Evolutionary conservation across 2,888 invertebrate species (phyloP), one percentile per base, ranked within the genome.

Genomic region (Nemurella pictetii): DNA sequence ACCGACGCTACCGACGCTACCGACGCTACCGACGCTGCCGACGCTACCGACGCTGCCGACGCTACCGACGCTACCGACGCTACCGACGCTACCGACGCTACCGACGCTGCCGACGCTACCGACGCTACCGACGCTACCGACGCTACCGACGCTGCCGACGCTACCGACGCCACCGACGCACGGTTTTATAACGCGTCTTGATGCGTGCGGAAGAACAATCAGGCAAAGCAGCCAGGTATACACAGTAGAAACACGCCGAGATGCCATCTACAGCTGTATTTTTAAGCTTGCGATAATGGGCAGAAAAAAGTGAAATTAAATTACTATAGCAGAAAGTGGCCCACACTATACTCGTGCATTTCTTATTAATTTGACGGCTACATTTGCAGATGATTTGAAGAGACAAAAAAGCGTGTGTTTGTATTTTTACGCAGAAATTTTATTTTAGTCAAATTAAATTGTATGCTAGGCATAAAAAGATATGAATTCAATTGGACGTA

Each of bases 401-500:
- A n/a, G n/a, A n/a, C n/a, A n/a, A n/a, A n/a, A n/a, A n/a, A n/a
- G n/a, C n/a, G n/a, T n/a, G n/a, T n/a, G n/a, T n/a, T n/a, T n/a
- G n/a, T n/a, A n/a, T n/a, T n/a, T n/a, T n/a, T n/a, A n/a, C n/a
- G n/a, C n/a, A n/a, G n/a, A n/a, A n/a, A n/a, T n/a, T n/a, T n/a
- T n/a, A n/a, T n/a, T n/a, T n/a, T n/a, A 80, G 35, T 80, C 4
- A 80, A 80, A 80, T 78, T 78, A 78, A 12, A 80, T 80, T 80
- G n/a, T 32, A 80, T 35, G 1, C 30, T n/a, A 9, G 55, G 15
- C 80, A 32, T 32, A 80, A 32, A 32, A 28, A 29, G 78, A 25
- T 26, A 75, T 75, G 26, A 4, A 27, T 36, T 9, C 36, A 15
- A 36, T 36, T 7, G 7, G 36, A 9, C 15, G 75, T 75, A n/a